These are phyloP conservation scores for Paralinhomoeus sp. DNA, from an alignment of 2,888 invertebrate species.

Conservation along the genomic window DNA sequence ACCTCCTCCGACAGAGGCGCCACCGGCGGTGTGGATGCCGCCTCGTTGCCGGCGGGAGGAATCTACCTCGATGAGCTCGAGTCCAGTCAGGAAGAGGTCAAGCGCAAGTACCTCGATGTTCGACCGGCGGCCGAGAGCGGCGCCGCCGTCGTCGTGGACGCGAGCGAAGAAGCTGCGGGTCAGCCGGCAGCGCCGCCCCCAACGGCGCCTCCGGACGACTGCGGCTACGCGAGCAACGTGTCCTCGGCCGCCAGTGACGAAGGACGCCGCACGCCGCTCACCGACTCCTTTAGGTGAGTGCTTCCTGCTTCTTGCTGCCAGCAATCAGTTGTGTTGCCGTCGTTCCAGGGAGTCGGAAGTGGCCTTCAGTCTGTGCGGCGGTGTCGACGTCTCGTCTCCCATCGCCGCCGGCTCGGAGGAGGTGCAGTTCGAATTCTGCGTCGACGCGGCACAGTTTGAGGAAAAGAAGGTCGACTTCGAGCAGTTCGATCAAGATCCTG, in stretches of 20 bases:
- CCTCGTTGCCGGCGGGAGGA: neutral
- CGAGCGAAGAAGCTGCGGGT: too few species aligned
- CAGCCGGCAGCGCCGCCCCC: too few species aligned
- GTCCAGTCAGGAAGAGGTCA: neutral
- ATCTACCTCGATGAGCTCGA: slow-evolving; percentile 5
- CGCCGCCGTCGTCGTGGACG: too few species aligned
- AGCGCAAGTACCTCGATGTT: slow-evolving; percentile 1
- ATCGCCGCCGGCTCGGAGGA: slow-evolving; percentile 22
- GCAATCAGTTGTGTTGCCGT: too few species aligned
- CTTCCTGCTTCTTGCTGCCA: too few species aligned
- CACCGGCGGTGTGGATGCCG: too few species aligned
- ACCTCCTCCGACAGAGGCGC: too few species aligned
- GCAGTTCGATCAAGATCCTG: slow-evolving; percentile 42
- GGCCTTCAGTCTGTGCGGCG: slow-evolving; percentile 54
- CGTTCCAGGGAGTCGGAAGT: slow-evolving; percentile 33
- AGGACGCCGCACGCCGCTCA: too few species aligned
- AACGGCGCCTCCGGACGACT: neutral
- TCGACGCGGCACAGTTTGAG: slow-evolving; percentile 38
- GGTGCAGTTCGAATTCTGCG: too few species aligned
- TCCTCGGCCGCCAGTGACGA: too few species aligned
- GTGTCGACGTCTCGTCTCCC: slow-evolving; percentile 35
- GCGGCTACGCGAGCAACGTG: slow-evolving; percentile 1
- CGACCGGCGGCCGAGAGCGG: too few species aligned
- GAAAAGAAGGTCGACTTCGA: slow-evolving; percentile 40
- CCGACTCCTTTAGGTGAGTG: too few species aligned